These are phyloP conservation scores for Heteropelma amictum DNA, from an alignment of 2,888 invertebrate genomes.

Conservation along the genomic window DNA sequence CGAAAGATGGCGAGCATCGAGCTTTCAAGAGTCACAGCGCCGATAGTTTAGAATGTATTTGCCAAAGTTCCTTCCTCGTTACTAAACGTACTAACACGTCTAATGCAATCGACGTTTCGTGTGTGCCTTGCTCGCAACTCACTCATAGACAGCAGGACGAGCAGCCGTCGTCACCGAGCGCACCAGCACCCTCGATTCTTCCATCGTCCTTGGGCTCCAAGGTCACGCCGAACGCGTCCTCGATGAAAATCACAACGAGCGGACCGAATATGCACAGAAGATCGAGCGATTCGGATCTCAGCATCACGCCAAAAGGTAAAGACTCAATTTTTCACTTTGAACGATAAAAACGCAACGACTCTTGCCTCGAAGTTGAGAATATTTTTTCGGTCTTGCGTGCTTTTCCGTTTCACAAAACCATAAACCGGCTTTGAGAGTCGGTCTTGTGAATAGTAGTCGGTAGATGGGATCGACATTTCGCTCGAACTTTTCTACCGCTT, in stretches of 20 bases:
- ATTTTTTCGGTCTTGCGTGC: too few species aligned
- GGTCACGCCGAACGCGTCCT: conserved; percentile 79
- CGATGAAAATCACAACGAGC: conserved; percentile 75
- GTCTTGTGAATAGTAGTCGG: too few species aligned
- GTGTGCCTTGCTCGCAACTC: conserved; percentile 76
- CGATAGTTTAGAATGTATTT: conserved; percentile 61
- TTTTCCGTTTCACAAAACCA: too few species aligned
- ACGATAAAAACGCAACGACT: too few species aligned
- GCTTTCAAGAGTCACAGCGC: conserved; percentile 62
- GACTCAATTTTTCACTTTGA: conserved; percentile 8
- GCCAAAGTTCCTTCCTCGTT: conserved; percentile 12
- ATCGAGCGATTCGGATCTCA: conserved; percentile 96
- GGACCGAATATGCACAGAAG: conserved; percentile 83
- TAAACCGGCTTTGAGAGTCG: too few species aligned
- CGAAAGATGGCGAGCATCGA: conserved; percentile 54
- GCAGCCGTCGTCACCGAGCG: conserved; percentile 54
- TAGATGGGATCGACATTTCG: too few species aligned
- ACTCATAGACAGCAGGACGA: conserved; percentile 73
- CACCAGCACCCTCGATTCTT: conserved; percentile 45
- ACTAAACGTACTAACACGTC: conserved; percentile 70
- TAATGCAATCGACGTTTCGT: conserved; percentile 75
- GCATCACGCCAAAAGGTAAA: conserved; percentile 95
- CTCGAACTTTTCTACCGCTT: too few species aligned
- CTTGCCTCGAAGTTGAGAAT: too few species aligned
- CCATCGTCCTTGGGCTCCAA: conserved; percentile 79